Base-by-base conservation (phyloP, 1,140 invertebrate species). In the Lithobius niger region DNA sequence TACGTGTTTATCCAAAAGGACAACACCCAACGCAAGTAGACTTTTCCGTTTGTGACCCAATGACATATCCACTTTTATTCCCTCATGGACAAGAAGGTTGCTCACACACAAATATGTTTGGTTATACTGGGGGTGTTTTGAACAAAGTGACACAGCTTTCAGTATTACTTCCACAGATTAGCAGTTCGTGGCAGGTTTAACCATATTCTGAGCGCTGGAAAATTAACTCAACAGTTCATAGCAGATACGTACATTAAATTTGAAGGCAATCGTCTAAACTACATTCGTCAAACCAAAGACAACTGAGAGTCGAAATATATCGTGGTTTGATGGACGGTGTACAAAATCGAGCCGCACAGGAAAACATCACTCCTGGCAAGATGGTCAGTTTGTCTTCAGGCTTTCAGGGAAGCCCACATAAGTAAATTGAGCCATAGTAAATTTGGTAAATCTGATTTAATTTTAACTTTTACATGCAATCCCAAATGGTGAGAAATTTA, bases 231-330 rank as follows among this genome's bases (percentile, higher is more conserved):
- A 69, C 62, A 74, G 56, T 73, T 64, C 64, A 52, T 70, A 10
- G 70, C 74, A 1, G 70, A 77, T 62, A 71, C 74, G 63, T 75
- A 71, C 62, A 68, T 66, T 3, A 76, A 76, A 68, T 67, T 76
- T 50, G 72, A 75, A 66, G 69, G 56, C 36, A 68, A 72, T 62
- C 59, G 71, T 47, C 60, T 72, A 10, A 55, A 59, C 26, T 75
- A 61, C 57, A 68, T 74, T 24, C 31, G 64, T 52, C 61, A 63
- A 71, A 76, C 64, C 73, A 78, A 64, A 62, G 52, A 18, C 65
- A 71, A 59, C 59, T 77, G n/a, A 61, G 71, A 52, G 63, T 62
- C 24, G 72, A 76, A 59, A 59, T 69, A 25, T 76, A 77, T 57
- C 64, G 69, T 54, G 69, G 71, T 56, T 59, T 76, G 26, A 62